Base-by-base conservation (phyloP, 2,888 invertebrate genomes). In the Aleiodes testaceus region DNA sequence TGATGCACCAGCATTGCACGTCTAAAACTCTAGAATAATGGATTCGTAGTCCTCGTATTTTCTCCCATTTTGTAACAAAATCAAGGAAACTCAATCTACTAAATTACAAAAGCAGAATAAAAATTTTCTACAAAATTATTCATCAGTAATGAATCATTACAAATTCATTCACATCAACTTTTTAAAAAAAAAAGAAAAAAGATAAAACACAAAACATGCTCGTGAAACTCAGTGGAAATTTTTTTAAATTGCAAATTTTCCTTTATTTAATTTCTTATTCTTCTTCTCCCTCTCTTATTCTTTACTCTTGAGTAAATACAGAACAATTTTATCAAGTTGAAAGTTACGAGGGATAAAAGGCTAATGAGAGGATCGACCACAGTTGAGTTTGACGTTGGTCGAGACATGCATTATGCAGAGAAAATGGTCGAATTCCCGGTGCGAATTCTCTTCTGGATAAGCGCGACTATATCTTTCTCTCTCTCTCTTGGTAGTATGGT, bases 371-470 rank as follows among this genome's bases (percentile, higher is more conserved):
- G 80, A 78, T 72, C 52, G 22, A 66, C 65, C 49, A 59, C 44
- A 69, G 49, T 49, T 45, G 55, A 73, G 55, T 61, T 67, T 61
- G 64, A 69, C 49, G 50, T 70, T 67, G 70, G 72, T 72, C 55
- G 67, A 73, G 75, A 53, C 36, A 80, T 83, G 80, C 80, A 84
- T 84, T 82, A 84, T 84, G 84, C 84, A 84, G 75, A 77, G 76
- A 75, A 74, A 74, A 68, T 53, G 72, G 70, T 76, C 74, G 76
- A 79, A 73, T 74, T 73, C 75, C 74, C 64, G 80, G 77, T 82
- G 83, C 26, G 26, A 26, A 26, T 36, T 11, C 9, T 6, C 9
- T 9, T 36, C 36, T 36, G 9, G 0, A 9, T 36, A 36, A 36
- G 36, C 36, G 36, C 36, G 11, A 36, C 6, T 36, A 2, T 9